Percentiles rank a stretch among this genome's conserved stretches.
Conservation (phyloP, 64 coral and sea anemone genomes). For the Stichodactyla helianthus region DNA sequence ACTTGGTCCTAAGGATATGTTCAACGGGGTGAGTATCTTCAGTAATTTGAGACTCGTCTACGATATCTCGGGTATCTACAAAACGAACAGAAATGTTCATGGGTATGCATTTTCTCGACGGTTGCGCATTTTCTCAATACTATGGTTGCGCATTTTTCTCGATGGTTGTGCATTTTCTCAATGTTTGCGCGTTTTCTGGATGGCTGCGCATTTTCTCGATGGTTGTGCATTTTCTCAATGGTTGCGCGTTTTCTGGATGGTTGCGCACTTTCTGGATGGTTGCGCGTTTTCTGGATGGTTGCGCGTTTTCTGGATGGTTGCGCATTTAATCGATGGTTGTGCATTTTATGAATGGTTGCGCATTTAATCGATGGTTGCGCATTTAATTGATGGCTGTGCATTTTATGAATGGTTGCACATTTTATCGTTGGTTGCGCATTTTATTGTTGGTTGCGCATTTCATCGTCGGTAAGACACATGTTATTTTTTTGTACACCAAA, state of each 20-base stretch:
- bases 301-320: not conserved
- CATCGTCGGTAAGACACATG: not conserved
- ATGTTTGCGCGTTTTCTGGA: no score
- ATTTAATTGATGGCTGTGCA: no score
- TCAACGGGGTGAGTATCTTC: conserved; percentile 37
- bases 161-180: no score
- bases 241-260: no score
- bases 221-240: not conserved
- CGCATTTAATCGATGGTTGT: not conserved
- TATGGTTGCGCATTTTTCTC: not conserved
- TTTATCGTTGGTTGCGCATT: not conserved
- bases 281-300: no score
- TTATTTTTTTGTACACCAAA: no score
- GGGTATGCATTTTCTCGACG: no score
- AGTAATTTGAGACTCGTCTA: conserved; percentile 22
- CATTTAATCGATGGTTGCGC: no score
- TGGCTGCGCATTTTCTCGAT: no score
- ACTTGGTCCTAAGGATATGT: conserved; percentile 50
- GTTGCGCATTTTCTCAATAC: not conserved
- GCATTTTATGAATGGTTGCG: no score
- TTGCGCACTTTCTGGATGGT: no score
- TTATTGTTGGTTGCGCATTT: not conserved
- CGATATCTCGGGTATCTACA: conserved; percentile 49
- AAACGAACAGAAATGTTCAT: not conserved
- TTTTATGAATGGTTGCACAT: not conserved